Evolutionary conservation across 1,140 invertebrate genomes (phyloP).

Genomic region (Nasonia giraulti): DNA sequence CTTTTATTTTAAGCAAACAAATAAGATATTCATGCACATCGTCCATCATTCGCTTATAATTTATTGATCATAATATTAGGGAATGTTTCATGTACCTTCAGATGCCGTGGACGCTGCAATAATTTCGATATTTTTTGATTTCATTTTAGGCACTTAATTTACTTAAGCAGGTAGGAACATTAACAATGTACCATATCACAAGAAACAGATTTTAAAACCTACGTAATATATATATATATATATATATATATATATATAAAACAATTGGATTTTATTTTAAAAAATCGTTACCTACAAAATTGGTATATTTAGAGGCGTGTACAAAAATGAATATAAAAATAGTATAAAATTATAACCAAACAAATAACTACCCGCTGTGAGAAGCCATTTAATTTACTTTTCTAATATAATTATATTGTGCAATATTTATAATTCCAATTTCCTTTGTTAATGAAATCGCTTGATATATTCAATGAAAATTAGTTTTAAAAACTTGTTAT

Average conservation of each 20-base stretch:
- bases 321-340: neutral
- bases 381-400: no score
- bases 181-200: slow-evolving; percentile 17
- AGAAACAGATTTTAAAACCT: neutral
- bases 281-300: neutral
- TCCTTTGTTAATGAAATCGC: neutral
- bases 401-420: neutral
- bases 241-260: slow-evolving; percentile 1
- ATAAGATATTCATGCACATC: neutral
- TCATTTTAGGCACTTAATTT: slow-evolving; percentile 39
- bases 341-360: neutral
- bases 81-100: neutral
- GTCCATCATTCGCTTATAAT: neutral
- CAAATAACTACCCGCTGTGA: no score
- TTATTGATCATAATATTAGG: neutral
- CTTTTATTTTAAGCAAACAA: neutral
- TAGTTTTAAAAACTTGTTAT: neutral
- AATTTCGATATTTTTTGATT: slow-evolving; percentile 6
- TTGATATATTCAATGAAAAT: neutral
- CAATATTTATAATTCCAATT: neutral
- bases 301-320: neutral
- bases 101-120: neutral
- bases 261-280: neutral
- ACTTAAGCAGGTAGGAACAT: slow-evolving; percentile 12
- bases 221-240: slow-evolving; percentile 2